Conservation (phyloP, 1,140 invertebrate genomes). For the Scylla paramamosain region DNA sequence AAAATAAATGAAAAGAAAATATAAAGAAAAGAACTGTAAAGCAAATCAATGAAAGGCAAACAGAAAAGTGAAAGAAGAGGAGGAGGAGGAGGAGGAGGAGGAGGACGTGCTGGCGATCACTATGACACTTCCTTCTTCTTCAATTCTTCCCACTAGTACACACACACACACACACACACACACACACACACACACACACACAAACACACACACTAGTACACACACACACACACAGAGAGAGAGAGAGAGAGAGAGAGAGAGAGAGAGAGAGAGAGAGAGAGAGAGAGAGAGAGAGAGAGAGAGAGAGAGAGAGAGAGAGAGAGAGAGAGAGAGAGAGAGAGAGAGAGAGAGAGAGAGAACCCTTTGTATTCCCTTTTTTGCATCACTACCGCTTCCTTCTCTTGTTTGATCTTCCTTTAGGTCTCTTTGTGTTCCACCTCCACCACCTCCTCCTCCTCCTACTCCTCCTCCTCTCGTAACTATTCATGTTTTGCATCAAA, state of each 20-base stretch:
- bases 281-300: background rate
- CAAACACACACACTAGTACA: background rate
- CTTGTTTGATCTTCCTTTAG: too few species aligned
- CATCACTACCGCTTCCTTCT: too few species aligned
- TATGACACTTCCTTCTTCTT: background rate
- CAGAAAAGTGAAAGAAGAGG: background rate
- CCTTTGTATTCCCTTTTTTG: too few species aligned
- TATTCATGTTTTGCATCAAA: too few species aligned
- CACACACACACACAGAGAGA: background rate
- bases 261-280: background rate
- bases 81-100: background rate
- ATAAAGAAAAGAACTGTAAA: too few species aligned
- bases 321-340: background rate
- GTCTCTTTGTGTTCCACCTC: too few species aligned
- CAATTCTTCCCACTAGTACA: too few species aligned
- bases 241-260: background rate
- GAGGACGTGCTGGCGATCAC: background rate
- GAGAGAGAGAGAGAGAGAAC: background rate
- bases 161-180: too few species aligned
- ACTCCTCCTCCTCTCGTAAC: too few species aligned
- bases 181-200: constrained; percentile 33
- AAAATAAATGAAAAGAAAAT: too few species aligned
- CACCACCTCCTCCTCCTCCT: too few species aligned
- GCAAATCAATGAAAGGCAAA: background rate
- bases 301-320: background rate